Evolutionary conservation across 2,888 invertebrate species (phyloP), one percentile per base, ranked within the genome.

Genomic region (Apeira syringaria): DNA sequence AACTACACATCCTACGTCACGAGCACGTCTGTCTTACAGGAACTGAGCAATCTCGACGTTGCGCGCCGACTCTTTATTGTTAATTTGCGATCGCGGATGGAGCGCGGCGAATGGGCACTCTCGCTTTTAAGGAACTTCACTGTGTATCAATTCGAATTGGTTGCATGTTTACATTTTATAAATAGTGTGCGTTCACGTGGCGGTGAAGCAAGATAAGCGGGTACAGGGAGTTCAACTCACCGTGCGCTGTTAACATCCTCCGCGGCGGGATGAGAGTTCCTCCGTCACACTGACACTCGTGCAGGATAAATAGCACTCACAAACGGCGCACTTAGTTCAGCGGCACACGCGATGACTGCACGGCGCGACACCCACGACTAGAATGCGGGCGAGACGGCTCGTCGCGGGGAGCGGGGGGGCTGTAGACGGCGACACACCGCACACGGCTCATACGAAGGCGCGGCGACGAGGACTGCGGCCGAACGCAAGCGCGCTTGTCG

Each of bases 161-260:
- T 76, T 71, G 75, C 68, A 61, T 89, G 89, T 89, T 88, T 89
- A 88, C 87, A 81, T 86, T 81, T 84, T 81, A 85, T 83, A 82
- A 83, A 84, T 85, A 84, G 84, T 83, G 83, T 75, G 72, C 67
- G 74, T 84, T 89, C 89, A 88, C 88, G 87, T 89, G 88, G 87
- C 79, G 78, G 77, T 71, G 65, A 56, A 62, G 57, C 60, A 64
- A 74, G 81, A 82, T 80, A 82, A 81, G 79, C 63, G 75, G 64
- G 61, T 70, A 67, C 61, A 67, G 68, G 71, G 68, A 68, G 67
- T 69, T 59, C 63, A 66, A 88, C 89, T 89, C 80, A 89, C 89
- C 89, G 87, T 87, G 82, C 74, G 86, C 89, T 89, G 88, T 85
- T 86, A 88, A 88, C 89, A 89, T 89, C 87, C 88, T 89, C 89